These are phyloP conservation scores for Phymanthus crucifer DNA, from an alignment of 92 coral and sea anemone species.

Conservation along the genomic window DNA sequence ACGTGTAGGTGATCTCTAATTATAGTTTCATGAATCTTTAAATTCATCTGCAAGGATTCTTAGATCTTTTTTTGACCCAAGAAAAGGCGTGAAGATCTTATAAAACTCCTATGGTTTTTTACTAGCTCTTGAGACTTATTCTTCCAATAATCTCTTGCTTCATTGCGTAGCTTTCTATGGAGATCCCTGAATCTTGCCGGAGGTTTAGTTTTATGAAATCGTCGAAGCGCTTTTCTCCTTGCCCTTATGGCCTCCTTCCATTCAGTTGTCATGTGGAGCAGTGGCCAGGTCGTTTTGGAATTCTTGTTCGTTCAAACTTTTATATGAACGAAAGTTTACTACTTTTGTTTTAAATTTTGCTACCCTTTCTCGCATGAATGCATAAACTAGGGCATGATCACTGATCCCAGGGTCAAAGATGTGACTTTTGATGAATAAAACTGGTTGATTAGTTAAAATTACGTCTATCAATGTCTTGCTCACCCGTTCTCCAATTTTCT, in stretches of 20 bases:
- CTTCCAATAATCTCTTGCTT: neutral
- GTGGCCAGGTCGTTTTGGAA: neutral
- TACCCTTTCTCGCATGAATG: slow-evolving; percentile 35
- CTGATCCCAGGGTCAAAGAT: slow-evolving; percentile 53
- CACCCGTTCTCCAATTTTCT: slow-evolving; percentile 20
- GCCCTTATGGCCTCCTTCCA: slow-evolving; percentile 53
- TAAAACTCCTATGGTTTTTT: neutral
- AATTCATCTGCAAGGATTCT: slow-evolving; percentile 33
- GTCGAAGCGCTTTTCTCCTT: slow-evolving; percentile 37
- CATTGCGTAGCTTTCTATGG: slow-evolving; percentile 36
- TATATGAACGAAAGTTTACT: slow-evolving; percentile 23
- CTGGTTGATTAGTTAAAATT: slow-evolving; percentile 51
- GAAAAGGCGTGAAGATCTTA: neutral
- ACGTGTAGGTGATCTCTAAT: slow-evolving; percentile 17
- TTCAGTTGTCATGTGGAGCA: slow-evolving; percentile 42
- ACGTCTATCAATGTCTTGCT: slow-evolving; percentile 54
- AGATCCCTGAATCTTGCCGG: slow-evolving; percentile 39
- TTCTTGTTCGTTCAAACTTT: slow-evolving; percentile 27
- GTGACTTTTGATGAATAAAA: slow-evolving; percentile 30
- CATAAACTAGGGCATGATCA: slow-evolving; percentile 60
- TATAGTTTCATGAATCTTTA: slow-evolving; percentile 24
- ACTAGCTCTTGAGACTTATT: neutral
- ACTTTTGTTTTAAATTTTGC: slow-evolving; percentile 19
- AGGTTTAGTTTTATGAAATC: slow-evolving; percentile 32
- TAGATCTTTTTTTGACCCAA: slow-evolving; percentile 1